Conservation (phyloP, 2,797 vertebrate species). For the Periophthalmus magnuspinnatus region DNA sequence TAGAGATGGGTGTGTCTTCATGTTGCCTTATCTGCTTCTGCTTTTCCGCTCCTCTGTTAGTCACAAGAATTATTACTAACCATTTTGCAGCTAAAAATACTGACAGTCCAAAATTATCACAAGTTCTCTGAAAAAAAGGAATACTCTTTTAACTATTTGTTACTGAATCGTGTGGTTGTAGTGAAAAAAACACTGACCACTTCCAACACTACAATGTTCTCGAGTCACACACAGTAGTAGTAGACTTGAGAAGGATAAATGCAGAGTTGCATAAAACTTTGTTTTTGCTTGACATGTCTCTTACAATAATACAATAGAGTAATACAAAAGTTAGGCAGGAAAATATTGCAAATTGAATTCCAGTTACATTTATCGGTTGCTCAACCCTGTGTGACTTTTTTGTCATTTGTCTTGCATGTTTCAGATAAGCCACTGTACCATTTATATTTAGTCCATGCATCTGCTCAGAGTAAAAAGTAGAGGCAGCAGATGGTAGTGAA, state of each 20-base stretch:
- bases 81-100: not conserved
- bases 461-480: conserved; percentile 49
- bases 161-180: not conserved
- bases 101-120: not conserved
- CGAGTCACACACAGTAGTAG: not conserved
- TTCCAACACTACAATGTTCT: not conserved
- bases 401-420: not conserved
- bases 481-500: conserved; percentile 1
- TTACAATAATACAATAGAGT: no score
- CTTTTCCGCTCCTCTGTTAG: conserved; percentile 20
- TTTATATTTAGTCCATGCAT: conserved; percentile 69
- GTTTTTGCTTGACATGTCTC: no score
- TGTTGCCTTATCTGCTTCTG: not conserved
- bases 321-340: no score
- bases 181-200: not conserved
- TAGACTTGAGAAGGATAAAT: not conserved
- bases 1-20: not conserved
- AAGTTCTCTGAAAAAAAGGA: not conserved
- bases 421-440: not conserved
- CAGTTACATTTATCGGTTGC: no score
- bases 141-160: not conserved
- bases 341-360: not conserved
- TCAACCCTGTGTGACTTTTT: not conserved
- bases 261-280: no score
- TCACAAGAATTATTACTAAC: not conserved